Evolutionary conservation across 1,140 invertebrate species (phyloP).

Genomic region (Pemphigus obesinymphae): DNA sequence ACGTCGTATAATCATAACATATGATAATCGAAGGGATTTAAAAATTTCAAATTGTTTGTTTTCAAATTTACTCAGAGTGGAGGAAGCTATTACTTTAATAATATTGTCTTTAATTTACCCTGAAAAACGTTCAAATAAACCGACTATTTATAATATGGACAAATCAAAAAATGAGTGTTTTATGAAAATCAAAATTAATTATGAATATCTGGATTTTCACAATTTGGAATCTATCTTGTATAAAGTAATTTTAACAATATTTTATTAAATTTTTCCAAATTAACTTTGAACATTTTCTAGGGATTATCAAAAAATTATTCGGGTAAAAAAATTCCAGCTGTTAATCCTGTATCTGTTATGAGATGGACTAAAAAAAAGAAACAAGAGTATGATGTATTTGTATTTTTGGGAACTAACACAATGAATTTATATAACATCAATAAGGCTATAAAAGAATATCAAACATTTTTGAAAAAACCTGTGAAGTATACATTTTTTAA

Average conservation of each 20-base stretch:
- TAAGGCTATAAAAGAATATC: not conserved
- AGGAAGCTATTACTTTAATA: not conserved
- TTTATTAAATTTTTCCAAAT: not conserved
- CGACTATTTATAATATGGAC: not conserved
- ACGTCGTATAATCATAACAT: not conserved
- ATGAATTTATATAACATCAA: not conserved
- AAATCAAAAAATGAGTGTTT: not conserved
- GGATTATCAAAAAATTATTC: too few relatives aligned
- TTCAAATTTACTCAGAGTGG: not conserved
- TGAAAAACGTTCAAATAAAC: not conserved
- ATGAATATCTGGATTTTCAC: not conserved
- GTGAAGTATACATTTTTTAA: not conserved
- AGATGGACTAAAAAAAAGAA: not conserved
- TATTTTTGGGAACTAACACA: not conserved
- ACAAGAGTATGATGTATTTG: not conserved
- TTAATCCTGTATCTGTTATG: not conserved
- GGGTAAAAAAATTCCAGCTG: too few relatives aligned
- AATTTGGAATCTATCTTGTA: not conserved
- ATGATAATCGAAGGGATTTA: not conserved
- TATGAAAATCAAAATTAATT: not conserved
- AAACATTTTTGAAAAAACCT: not conserved
- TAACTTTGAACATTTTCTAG: not conserved
- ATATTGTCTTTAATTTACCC: not conserved
- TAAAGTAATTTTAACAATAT: not conserved
- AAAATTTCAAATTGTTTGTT: not conserved